A percentile compares a stretch with the other conserved stretches of the same genome.
Conservation (phyloP, 2,888 invertebrate genomes). For the Pristionchus maxplancki region DNA sequence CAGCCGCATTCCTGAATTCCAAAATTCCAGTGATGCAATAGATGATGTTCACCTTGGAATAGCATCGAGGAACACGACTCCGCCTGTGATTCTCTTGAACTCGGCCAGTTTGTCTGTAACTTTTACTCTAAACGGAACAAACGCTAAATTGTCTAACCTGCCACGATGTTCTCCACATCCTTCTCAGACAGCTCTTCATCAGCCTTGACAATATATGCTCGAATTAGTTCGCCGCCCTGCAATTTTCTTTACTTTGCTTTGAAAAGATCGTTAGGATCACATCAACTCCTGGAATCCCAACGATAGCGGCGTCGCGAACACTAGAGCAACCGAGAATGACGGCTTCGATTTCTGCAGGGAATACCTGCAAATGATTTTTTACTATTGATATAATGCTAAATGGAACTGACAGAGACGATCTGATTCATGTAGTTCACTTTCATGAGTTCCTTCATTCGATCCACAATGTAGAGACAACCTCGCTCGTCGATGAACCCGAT, state of each 20-base stretch:
- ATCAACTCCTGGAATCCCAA: not conserved
- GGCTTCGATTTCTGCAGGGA: not conserved
- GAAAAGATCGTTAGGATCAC: not conserved
- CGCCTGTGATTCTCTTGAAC: not conserved
- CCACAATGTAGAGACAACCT: not conserved
- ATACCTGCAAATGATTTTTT: not conserved
- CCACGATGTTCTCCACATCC: not conserved
- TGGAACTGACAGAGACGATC: not conserved
- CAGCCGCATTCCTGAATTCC: not conserved
- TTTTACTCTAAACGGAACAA: not conserved
- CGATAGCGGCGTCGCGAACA: not conserved
- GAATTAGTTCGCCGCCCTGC: not conserved
- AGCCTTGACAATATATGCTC: not conserved
- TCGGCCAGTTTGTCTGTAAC: not conserved
- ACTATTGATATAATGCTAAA: too few relatives aligned
- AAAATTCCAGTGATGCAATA: not conserved
- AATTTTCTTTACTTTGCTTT: not conserved
- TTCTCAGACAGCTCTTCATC: not conserved
- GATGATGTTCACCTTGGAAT: not conserved
- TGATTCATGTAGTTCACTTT: not conserved
- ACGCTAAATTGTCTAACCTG: not conserved
- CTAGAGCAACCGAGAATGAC: not conserved
- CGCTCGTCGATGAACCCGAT: slow-evolving; percentile 8
- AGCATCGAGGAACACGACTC: not conserved
- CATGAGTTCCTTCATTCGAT: not conserved